Base-by-base conservation (phyloP, 1,140 invertebrate genomes). In the Drosophila pectinifera region DNA sequence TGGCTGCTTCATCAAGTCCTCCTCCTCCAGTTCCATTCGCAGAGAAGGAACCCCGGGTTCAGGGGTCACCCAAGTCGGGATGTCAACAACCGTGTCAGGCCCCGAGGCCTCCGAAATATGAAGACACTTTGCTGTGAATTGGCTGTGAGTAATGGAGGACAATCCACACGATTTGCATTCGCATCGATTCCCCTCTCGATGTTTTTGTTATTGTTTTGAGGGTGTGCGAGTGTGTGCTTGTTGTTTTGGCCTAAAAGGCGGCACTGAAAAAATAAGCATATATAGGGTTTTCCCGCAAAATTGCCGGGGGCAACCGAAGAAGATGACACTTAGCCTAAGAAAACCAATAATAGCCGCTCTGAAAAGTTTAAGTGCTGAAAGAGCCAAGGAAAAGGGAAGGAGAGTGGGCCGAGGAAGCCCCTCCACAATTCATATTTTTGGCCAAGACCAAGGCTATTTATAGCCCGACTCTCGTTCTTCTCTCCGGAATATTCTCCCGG, bases 221-320 rank as follows among this genome's bases (percentile, higher is more conserved):
- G n/a, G 11, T 43, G 55, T 41, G 34, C 31, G 16, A 13, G 54
- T 28, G 54, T 55, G 34, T 38, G 31, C 39, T 16, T 69, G 65
- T 70, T 70, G 73, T 68, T 76, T 77, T 76, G 72, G 54, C 62
- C 63, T 58, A 80, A 73, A 45, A 76, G 48, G 73, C 58, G 58
- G 39, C 42, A 28, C 58, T 39, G 62, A 57, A 68, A 53, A 84
- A 75, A 83, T 76, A 80, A 80, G 80, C 80, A 84, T 55, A 75
- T 69, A 79, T 75, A 77, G 69, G 78, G 53, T 48, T 72, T 59
- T 58, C 45, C 55, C 48, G 46, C 34, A 41, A 46, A 54, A 85
- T 64, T 67, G 83, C 82, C 78, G 36, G 51, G 57, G 83, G 82
- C 82, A 88, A 88, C 78, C 74, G 34, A 77, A 61, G 34, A 73